Percentiles rank a stretch among this genome's conserved stretches.
phyloP scores from a whole-genome alignment of 1,140 invertebrate species.

The Atta texana region DNA sequence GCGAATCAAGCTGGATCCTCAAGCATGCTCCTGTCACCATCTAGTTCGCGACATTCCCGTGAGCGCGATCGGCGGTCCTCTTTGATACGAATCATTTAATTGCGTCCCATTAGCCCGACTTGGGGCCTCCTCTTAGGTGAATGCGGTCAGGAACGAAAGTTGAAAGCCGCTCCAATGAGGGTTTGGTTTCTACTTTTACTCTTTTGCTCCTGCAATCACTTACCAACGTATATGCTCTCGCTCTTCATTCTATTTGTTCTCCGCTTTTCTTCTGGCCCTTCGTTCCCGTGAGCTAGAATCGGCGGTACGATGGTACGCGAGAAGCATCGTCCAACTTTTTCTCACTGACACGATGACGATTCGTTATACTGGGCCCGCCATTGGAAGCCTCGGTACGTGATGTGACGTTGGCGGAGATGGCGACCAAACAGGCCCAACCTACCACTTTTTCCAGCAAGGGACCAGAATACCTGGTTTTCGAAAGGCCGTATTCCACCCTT shows the following conservation, averaged over 20 bases:
- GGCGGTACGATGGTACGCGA: slow-evolving; percentile 71
- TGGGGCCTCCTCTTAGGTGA: slow-evolving; percentile 74
- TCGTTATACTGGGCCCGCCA: slow-evolving; percentile 78
- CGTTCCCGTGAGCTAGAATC: slow-evolving; percentile 57
- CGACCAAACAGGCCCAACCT: slow-evolving; percentile 75
- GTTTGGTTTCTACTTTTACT: slow-evolving; percentile 54
- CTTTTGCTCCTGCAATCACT: slow-evolving; percentile 74
- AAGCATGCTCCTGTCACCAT: slow-evolving; percentile 68
- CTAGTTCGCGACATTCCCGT: slow-evolving; percentile 86
- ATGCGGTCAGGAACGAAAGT: slow-evolving; percentile 77
- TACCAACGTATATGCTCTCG: slow-evolving; percentile 14
- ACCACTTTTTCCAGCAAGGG: slow-evolving; percentile 81
- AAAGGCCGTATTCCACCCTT: slow-evolving; percentile 69
- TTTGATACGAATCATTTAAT: slow-evolving; percentile 87
- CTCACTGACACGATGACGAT: slow-evolving; percentile 81
- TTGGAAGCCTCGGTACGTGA: slow-evolving; percentile 72
- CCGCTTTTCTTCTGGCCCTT: slow-evolving; percentile 65
- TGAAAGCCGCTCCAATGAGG: slow-evolving; percentile 67
- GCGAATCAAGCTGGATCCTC: slow-evolving; percentile 73
- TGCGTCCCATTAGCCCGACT: slow-evolving; percentile 86
- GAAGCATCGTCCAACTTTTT: slow-evolving; percentile 84
- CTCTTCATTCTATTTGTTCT: slow-evolving; percentile 46
- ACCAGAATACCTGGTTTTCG: slow-evolving; percentile 81
- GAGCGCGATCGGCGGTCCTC: slow-evolving; percentile 84
- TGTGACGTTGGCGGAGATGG: slow-evolving; percentile 72